Base-by-base conservation (phyloP, 1,140 invertebrate species). In the Pseudomyrmex sp. region DNA sequence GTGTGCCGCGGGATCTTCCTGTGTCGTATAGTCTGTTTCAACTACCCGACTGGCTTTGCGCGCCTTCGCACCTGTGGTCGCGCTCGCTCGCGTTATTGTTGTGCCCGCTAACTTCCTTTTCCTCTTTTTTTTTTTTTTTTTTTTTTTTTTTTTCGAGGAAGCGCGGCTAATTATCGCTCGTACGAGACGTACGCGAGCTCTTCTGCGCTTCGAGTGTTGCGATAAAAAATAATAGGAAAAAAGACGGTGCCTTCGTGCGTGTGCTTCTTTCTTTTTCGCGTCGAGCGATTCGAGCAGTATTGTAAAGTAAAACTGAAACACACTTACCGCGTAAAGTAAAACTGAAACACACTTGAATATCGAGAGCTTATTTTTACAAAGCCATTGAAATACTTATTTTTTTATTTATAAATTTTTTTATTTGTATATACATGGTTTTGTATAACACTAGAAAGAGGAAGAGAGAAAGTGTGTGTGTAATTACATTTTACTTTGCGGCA, bases 31-130 rank as follows among this genome's bases (percentile, higher is more conserved):
- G 76, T 72, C 84, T 82, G 84, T 89, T 89, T 89, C 85, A 76
- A 82, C 87, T 72, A 89, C 54, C 82, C 85, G 83, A 74, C 85
- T 87, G 87, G 85, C 85, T 90, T 87, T 61, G 73, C 85, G 20
- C 70, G 70, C 79, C 88, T 89, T 85, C 79, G 86, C 87, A 88
- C 87, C 87, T 89, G 87, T 89, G 72, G 83, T 59, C 75, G 44
- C 52, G 26, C n/a, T 44, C 61, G 10, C 52, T 23, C 46, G 76
- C 66, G 54, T 80, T 80, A 80, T 70, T 70, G 76, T 80, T 80
- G 76, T 35, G 5, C 35, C 58, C 70, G 65, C 61, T 83, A 73
- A 59, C 68, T 18, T 65, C 58, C 23, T 50, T 26, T 20, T 23
- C 8, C 1, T 52, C 59, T 35, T 18, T 48, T n/a, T n/a, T n/a